A percentile compares a stretch with the other conserved stretches of the same genome.
phyloP scores from a whole-genome alignment of 2,888 invertebrate species.

The Coelopa pilipes region DNA sequence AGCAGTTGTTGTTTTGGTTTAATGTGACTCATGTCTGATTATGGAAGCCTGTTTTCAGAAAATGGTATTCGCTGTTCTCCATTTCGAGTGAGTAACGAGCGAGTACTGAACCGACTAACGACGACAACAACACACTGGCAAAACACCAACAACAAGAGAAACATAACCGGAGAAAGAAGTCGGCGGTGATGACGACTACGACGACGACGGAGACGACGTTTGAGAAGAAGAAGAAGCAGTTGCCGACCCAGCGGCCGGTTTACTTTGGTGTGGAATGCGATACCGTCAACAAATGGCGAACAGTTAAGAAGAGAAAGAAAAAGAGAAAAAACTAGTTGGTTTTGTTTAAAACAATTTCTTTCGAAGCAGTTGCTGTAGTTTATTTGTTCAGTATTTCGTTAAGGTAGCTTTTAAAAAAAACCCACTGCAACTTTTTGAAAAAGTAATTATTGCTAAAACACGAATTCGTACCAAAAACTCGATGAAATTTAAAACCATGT shows the following conservation, averaged over 20 bases:
- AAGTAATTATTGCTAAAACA: too few relatives aligned
- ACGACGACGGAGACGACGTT: not conserved
- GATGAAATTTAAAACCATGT: too few relatives aligned
- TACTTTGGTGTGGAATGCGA: slow-evolving; percentile 25
- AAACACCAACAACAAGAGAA: not conserved
- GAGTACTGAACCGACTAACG: not conserved
- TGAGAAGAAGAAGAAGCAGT: slow-evolving; percentile 1
- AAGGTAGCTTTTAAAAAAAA: too few relatives aligned
- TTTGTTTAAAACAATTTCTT: too few relatives aligned
- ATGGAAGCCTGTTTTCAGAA: slow-evolving; percentile 40
- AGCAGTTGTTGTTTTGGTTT: slow-evolving; percentile 25
- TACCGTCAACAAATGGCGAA: slow-evolving; percentile 15
- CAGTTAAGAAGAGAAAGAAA: too few relatives aligned
- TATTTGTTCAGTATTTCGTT: too few relatives aligned
- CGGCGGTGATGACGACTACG: too few relatives aligned
- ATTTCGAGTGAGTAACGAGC: slow-evolving; percentile 26
- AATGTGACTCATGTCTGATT: slow-evolving; percentile 43
- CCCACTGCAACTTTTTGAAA: too few relatives aligned
- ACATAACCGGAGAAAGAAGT: too few relatives aligned
- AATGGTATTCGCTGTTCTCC: slow-evolving; percentile 31
- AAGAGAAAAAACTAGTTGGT: too few relatives aligned
- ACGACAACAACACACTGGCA: not conserved
- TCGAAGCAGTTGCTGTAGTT: too few relatives aligned
- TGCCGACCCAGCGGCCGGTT: slow-evolving; percentile 13
- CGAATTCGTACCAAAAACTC: too few relatives aligned